Evolutionary conservation across 2,113 vertebrate species (phyloP).

Genomic region (Cynocephalus volans): DNA sequence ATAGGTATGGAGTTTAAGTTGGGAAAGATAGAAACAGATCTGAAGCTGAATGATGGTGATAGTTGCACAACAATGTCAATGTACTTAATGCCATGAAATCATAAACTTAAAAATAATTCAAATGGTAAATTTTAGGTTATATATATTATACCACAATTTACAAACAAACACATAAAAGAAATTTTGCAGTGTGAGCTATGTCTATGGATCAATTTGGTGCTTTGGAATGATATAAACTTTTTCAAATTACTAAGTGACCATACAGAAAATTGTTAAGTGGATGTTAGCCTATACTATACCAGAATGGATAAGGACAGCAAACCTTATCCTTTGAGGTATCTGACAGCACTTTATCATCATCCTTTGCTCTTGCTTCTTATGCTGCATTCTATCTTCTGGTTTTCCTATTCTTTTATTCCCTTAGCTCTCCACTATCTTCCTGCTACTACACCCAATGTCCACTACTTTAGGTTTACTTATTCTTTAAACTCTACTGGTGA

Average conservation of each 20-base stretch:
- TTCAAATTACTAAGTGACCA: neutral
- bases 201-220: neutral
- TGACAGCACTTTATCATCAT: neutral
- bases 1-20: neutral
- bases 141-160: neutral
- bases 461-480: neutral
- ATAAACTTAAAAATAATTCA: neutral
- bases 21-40: neutral
- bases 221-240: neutral
- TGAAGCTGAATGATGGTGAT: neutral
- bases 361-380: neutral
- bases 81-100: neutral
- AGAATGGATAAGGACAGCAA: neutral
- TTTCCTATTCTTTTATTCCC: neutral
- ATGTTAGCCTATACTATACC: neutral
- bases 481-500: neutral
- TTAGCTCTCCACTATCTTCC: neutral
- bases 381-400: neutral
- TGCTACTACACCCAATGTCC: neutral
- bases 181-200: neutral
- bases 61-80: neutral
- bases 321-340: neutral
- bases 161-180: neutral
- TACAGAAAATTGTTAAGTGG: neutral
- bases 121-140: neutral